Evolutionary conservation across 2,113 vertebrate species (phyloP).

Genomic region (Dicrurus megarhynchus): DNA sequence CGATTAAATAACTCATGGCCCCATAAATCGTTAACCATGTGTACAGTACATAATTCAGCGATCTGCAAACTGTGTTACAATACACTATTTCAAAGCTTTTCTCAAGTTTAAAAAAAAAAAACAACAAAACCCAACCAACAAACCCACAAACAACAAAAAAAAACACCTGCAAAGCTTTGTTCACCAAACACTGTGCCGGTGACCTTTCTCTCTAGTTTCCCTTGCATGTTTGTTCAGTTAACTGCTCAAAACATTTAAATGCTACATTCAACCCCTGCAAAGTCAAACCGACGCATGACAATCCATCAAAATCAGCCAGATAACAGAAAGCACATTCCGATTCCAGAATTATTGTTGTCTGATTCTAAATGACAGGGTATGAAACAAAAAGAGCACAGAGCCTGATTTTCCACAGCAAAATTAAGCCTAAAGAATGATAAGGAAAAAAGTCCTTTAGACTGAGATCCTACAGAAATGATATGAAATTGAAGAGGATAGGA

Average conservation of each 20-base stretch:
- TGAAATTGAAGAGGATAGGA: constrained; percentile 9
- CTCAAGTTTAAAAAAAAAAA: not conserved
- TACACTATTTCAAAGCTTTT: not conserved
- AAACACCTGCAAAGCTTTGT: not conserved
- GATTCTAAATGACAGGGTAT: constrained; percentile 50
- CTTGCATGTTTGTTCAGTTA: constrained; percentile 58
- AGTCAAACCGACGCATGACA: constrained; percentile 64
- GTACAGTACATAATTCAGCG: constrained; percentile 49
- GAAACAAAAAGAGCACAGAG: constrained; percentile 61
- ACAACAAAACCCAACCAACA: not conserved
- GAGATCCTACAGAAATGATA: constrained; percentile 18
- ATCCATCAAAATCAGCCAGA: constrained; percentile 71
- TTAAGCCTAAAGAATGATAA: constrained; percentile 28
- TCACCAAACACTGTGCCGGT: constrained; percentile 9
- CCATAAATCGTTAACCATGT: constrained; percentile 62
- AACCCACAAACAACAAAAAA: not conserved
- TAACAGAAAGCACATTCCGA: constrained; percentile 54
- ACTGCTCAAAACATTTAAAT: constrained; percentile 59
- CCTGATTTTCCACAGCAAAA: constrained; percentile 46
- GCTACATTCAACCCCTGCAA: constrained; percentile 61
- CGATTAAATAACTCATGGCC: constrained; percentile 50
- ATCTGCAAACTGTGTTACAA: constrained; percentile 35
- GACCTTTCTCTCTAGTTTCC: constrained; percentile 61
- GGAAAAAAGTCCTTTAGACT: not conserved
- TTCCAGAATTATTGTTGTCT: constrained; percentile 63